A percentile compares a stretch with the other conserved stretches of the same genome.
phyloP scores from a whole-genome alignment of 2,113 vertebrate species.

The Odontesthes bonariensis region DNA sequence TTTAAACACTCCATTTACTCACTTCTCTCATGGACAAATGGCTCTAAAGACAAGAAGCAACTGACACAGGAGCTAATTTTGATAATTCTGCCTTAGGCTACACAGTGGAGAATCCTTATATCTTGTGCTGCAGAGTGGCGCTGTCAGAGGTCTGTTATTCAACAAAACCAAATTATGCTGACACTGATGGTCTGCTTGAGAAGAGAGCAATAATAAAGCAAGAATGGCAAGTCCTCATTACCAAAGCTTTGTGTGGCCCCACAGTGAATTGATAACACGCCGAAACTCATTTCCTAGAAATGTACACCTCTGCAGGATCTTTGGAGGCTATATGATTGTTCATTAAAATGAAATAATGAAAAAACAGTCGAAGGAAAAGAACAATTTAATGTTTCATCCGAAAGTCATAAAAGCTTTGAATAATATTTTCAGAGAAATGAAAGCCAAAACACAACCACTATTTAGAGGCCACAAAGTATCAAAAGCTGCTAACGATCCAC shows the following conservation, averaged over 20 bases:
- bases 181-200: conserved; percentile 68
- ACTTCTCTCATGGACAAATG: conserved; percentile 27
- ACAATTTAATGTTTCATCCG: conserved; percentile 41
- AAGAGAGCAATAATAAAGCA: conserved; percentile 67
- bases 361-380: conserved; percentile 50
- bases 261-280: conserved; percentile 62
- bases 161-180: conserved; percentile 75
- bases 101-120: conserved; percentile 65
- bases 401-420: conserved; percentile 36
- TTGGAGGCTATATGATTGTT: conserved; percentile 47
- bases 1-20: background rate
- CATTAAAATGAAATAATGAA: conserved; percentile 65
- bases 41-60: conserved; percentile 24
- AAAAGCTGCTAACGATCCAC: background rate
- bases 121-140: conserved; percentile 59
- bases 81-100: conserved; percentile 51
- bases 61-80: conserved; percentile 60
- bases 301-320: conserved; percentile 58
- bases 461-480: background rate
- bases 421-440: conserved; percentile 27
- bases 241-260: conserved; percentile 56
- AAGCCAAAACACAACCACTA: background rate
- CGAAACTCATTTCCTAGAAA: conserved; percentile 72
- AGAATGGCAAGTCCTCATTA: conserved; percentile 68
- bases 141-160: conserved; percentile 66